Base-by-base conservation (phyloP, 2,113 vertebrate genomes). In the Tenrec ecaudatus region DNA sequence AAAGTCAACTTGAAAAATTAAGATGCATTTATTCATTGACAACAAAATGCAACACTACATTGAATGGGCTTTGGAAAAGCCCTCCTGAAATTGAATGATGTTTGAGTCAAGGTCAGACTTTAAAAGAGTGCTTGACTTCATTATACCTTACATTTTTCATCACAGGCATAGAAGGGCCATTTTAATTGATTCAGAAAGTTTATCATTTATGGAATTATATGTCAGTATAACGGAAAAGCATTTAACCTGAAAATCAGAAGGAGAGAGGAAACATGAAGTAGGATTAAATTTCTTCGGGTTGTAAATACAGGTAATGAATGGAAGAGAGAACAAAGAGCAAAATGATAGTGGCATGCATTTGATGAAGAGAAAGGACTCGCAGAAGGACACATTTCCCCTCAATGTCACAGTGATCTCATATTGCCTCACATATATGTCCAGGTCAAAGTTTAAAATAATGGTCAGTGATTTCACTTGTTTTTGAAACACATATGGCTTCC, bases 1-100 rank as follows among this genome's bases (percentile, higher is more conserved):
- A 69, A 91, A 68, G 43, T 84, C 75, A 85, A 19, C 36, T 82
- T 69, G n/a, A 95, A 92, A 95, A 87, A 81, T 85, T 33, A 82
- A 15, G 33, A 71, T 87, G 22, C 23, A 58, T 31, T 73, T 89
- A 53, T 76, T 94, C 75, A 80, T 29, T 82, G 71, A 87, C 19
- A 62, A 87, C 19, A 62, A 91, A 82, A 40, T 53, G 77, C 60
- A 81, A 19, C 6, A 66, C 27, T 19, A 43, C 82, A 40, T 89
- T 94, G 78, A 92, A 62, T 69, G 12, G 12, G 12, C 10, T 93
- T 33, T 60, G 22, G 12, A 40, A 94, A 71, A 86, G 57, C 1
- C 27, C 1, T 82, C 31, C 40, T 47, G 27, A 19, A 31, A 9
- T 9, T 53, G 47, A 85, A 78, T 73, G 80, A 91, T n/a, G 15